A percentile compares a stretch with the other conserved stretches of the same genome.
Conservation (phyloP, 1,140 invertebrate genomes). For the Mamestra configurata region DNA sequence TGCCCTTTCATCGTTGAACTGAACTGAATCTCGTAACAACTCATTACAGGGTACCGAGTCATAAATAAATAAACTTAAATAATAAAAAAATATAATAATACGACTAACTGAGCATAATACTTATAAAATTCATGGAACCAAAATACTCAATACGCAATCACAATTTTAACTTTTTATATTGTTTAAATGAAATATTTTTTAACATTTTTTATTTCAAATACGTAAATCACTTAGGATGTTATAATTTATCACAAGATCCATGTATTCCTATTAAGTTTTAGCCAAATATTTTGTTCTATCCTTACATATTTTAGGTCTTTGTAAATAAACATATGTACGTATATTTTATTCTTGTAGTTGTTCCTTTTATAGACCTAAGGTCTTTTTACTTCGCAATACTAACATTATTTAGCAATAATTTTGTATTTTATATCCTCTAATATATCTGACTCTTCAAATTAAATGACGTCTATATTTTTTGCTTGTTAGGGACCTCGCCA, state of each 20-base stretch:
- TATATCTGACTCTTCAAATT: slow-evolving; percentile 60
- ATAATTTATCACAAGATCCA: slow-evolving; percentile 73
- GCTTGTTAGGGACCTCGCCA: slow-evolving; percentile 34
- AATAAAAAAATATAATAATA: slow-evolving; percentile 62
- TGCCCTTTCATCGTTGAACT: slow-evolving; percentile 59
- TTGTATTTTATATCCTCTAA: slow-evolving; percentile 64
- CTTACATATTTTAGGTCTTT: slow-evolving; percentile 74
- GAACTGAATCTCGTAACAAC: slow-evolving; percentile 76
- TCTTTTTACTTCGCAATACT: slow-evolving; percentile 86
- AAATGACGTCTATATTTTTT: slow-evolving; percentile 52
- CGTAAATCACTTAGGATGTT: slow-evolving; percentile 69
- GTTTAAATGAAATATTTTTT: slow-evolving; percentile 63
- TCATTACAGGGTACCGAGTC: slow-evolving; percentile 82
- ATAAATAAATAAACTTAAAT: slow-evolving; percentile 66
- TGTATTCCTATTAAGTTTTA: slow-evolving; percentile 84
- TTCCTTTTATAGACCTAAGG: slow-evolving; percentile 85
- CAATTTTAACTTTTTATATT: slow-evolving; percentile 69
- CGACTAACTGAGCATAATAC: slow-evolving; percentile 78
- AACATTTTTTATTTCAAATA: slow-evolving; percentile 59
- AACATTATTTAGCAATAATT: slow-evolving; percentile 82
- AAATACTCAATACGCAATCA: slow-evolving; percentile 82
- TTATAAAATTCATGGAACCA: slow-evolving; percentile 65
- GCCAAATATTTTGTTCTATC: slow-evolving; percentile 85
- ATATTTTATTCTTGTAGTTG: slow-evolving; percentile 85
- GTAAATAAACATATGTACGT: slow-evolving; percentile 73